These are phyloP conservation scores for Thyatira batis DNA, from an alignment of 2,888 invertebrate genomes.

Conservation along the genomic window DNA sequence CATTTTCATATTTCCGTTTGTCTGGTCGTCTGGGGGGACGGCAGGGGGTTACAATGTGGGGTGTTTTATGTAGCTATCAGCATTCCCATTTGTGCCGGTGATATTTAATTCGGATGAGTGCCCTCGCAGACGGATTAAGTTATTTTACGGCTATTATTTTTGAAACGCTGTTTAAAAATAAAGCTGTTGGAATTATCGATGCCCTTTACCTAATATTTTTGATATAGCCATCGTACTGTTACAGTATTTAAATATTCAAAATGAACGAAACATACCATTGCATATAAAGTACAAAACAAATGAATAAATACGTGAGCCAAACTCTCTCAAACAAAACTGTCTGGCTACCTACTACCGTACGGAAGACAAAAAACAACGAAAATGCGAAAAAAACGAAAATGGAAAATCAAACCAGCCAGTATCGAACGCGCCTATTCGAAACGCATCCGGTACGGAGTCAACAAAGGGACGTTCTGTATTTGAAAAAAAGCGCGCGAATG, in stretches of 20 bases:
- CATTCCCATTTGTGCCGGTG: conserved; percentile 44
- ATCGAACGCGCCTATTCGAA: conserved; percentile 71
- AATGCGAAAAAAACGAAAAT: conserved; percentile 51
- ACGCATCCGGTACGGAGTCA: conserved; percentile 70
- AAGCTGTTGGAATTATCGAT: neutral
- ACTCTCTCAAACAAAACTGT: conserved; percentile 48
- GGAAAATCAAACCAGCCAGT: conserved; percentile 55
- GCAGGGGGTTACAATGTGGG: conserved; percentile 54
- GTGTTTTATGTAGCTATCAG: conserved; percentile 36
- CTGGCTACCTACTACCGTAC: conserved; percentile 42
- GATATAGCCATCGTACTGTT: no score
- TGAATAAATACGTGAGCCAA: conserved; percentile 10
- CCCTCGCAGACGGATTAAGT: conserved; percentile 33
- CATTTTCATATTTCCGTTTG: conserved; percentile 82
- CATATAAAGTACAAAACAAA: conserved; percentile 16
- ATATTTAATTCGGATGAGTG: conserved; percentile 69
- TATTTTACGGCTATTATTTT: conserved; percentile 7
- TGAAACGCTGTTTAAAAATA: neutral
- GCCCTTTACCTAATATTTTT: no score
- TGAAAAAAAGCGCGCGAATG: conserved; percentile 76
- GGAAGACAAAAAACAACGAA: conserved; percentile 53
- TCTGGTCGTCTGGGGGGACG: conserved; percentile 56
- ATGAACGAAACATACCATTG: neutral
- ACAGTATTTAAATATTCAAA: neutral
- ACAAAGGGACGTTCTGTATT: conserved; percentile 77